phyloP scores from a whole-genome alignment of 2,888 invertebrate genomes.

The Synanthedon andrenaeformis region DNA sequence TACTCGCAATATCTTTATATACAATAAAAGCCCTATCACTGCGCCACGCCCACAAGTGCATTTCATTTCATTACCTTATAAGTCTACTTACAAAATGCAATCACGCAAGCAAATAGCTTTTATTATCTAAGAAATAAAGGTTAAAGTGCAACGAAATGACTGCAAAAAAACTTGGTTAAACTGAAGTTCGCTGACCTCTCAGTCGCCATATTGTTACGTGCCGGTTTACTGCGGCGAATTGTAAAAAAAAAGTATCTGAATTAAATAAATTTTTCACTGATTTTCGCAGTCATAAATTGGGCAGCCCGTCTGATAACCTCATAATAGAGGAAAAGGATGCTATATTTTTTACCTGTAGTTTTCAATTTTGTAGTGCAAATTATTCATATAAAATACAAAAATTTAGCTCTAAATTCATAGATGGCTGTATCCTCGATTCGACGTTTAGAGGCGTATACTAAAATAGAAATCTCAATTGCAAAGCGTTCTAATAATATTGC shows the following conservation, averaged over 20 bases:
- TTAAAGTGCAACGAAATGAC: not conserved
- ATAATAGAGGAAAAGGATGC: too few relatives aligned
- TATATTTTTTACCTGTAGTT: too few relatives aligned
- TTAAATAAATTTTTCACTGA: too few relatives aligned
- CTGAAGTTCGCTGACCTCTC: constrained; percentile 26
- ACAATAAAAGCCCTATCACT: too few relatives aligned
- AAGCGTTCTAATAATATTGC: constrained; percentile 9
- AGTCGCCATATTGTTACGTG: constrained; percentile 15
- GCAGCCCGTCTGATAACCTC: too few relatives aligned
- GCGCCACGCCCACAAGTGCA: not conserved
- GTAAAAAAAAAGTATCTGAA: constrained; percentile 2
- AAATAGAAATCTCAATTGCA: constrained; percentile 15
- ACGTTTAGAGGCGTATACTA: not conserved
- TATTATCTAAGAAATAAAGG: not conserved
- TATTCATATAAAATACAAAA: too few relatives aligned
- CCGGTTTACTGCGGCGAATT: constrained; percentile 20
- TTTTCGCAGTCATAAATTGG: too few relatives aligned
- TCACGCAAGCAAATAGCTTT: not conserved
- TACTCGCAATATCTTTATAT: too few relatives aligned
- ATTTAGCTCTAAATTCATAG: too few relatives aligned
- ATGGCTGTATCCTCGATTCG: not conserved
- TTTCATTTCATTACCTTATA: constrained; percentile 4
- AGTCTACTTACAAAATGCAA: not conserved
- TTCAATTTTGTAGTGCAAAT: too few relatives aligned
- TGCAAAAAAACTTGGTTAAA: constrained; percentile 25